These are phyloP conservation scores for Chiridota heheva DNA, from an alignment of 35 echinoderm and acorn worm genomes.

Conservation along the genomic window DNA sequence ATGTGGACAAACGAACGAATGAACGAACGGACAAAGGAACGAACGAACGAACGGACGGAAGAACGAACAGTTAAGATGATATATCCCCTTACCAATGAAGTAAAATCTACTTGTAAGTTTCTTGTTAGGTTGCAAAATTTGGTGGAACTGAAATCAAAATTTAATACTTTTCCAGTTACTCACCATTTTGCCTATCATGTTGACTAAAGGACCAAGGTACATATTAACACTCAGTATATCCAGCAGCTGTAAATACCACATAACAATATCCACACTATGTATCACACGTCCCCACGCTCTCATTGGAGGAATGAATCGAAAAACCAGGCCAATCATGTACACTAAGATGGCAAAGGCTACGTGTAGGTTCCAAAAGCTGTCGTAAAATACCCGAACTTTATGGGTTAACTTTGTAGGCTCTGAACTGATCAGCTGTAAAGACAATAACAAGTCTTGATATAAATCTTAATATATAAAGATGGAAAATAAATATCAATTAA, in stretches of 20 bases:
- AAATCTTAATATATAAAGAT: neutral
- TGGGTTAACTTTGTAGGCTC: constrained; percentile 65
- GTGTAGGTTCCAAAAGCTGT: constrained; percentile 63
- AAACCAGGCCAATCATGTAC: constrained; percentile 72
- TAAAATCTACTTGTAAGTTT: too few species aligned
- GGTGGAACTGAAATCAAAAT: too few species aligned
- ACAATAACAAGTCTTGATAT: neutral
- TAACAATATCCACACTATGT: constrained; percentile 66
- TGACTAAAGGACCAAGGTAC: constrained; percentile 90
- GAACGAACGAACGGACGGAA: too few species aligned
- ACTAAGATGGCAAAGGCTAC: constrained; percentile 61
- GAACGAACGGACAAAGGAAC: too few species aligned
- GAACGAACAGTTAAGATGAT: too few species aligned
- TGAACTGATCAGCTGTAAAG: constrained; percentile 60
- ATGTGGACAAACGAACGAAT: too few species aligned
- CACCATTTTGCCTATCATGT: constrained; percentile 99
- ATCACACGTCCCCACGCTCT: constrained; percentile 64
- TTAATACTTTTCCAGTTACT: too few species aligned
- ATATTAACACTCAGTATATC: constrained; percentile 88
- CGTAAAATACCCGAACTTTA: constrained; percentile 84
- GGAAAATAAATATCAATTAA: too few species aligned
- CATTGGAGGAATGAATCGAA: constrained; percentile 60
- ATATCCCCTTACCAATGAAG: too few species aligned
- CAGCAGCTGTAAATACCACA: constrained; percentile 88
- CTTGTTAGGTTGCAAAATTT: too few species aligned